Base-by-base conservation (phyloP, 1,140 invertebrate species). In the Anastrepha obliqua region DNA sequence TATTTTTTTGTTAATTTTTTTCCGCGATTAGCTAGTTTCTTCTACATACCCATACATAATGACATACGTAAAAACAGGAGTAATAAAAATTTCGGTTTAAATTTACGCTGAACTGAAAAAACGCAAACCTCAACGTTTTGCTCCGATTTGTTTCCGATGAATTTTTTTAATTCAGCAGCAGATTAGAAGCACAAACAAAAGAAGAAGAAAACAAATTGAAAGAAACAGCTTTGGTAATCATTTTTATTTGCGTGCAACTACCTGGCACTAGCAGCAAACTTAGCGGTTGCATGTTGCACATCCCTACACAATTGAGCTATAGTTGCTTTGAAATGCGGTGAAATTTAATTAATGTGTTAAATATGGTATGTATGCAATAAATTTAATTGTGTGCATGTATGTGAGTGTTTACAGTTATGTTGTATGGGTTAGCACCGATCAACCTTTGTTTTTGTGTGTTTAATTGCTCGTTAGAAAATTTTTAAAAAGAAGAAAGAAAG, bases 61-160 rank as follows among this genome's bases (percentile, higher is more conserved):
- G 8, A 44, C 13, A 13, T 51, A 6, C 47, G 39, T 8, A n/a
- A 8, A 15, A 29, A 29, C 29, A 29, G 29, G 1, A 29, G 29
- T 29, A n/a, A 1, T 17, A 51, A 51, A 47, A 44, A 51, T 47
- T 74, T 74, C 7, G 1, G 7, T 74, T 44, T 20, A 51, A 74
- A 74, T 74, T 74, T 74, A 47, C 70, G 44, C 29, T 74, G 70
- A 74, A 42, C 70, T 15, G 70, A 51, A 74, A 74, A 74, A 74
- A 44, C 70, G 70, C 70, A 74, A 74, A 74, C 44, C 70, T 74
- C 70, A 74, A 74, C 70, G 70, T 74, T 74, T 74, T 74, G 70
- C 70, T 74, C 44, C 70, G 70, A 74, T 74, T 74, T 74, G 70
- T 74, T 74, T 74, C 44, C 47, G 44, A 7, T 13, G n/a, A 15